Percentiles rank a stretch among this genome's conserved stretches.
phyloP scores from a whole-genome alignment of 2,888 invertebrate genomes.

The Heterodera filipjevi region DNA sequence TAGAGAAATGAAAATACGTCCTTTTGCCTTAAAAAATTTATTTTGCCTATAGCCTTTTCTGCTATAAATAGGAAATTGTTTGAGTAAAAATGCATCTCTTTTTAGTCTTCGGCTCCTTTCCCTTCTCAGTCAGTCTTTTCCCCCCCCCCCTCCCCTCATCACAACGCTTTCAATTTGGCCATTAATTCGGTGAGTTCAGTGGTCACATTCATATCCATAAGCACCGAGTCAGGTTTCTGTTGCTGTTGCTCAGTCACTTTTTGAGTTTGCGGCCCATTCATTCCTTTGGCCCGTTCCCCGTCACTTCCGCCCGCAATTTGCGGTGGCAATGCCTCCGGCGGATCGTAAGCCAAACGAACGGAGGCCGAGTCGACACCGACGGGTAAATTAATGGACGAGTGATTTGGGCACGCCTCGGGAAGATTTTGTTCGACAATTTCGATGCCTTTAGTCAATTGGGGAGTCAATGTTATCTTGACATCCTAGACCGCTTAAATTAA shows the following conservation, averaged over 20 bases:
- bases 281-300: background rate
- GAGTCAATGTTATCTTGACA: background rate
- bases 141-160: too few relatives aligned
- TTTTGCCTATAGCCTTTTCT: too few relatives aligned
- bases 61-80: too few relatives aligned
- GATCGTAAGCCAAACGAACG: background rate
- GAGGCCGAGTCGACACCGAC: constrained; percentile 73
- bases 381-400: constrained; percentile 70
- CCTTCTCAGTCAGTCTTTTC: background rate
- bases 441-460: background rate
- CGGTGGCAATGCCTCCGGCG: background rate
- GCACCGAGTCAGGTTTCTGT: background rate
- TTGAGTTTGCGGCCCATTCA: background rate
- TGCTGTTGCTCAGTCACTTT: background rate
- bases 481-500: background rate
- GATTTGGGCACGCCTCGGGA: constrained; percentile 64
- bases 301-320: background rate
- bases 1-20: too few relatives aligned
- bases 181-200: constrained; percentile 82
- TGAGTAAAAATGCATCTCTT: background rate
- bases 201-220: constrained; percentile 47
- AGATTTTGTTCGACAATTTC: constrained; percentile 41
- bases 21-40: too few relatives aligned
- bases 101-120: background rate
- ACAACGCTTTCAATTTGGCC: constrained; percentile 87